Evolutionary conservation across 2,797 vertebrate genomes (phyloP), one percentile per base, ranked within the genome.

Genomic region (Aythya fuligula): DNA sequence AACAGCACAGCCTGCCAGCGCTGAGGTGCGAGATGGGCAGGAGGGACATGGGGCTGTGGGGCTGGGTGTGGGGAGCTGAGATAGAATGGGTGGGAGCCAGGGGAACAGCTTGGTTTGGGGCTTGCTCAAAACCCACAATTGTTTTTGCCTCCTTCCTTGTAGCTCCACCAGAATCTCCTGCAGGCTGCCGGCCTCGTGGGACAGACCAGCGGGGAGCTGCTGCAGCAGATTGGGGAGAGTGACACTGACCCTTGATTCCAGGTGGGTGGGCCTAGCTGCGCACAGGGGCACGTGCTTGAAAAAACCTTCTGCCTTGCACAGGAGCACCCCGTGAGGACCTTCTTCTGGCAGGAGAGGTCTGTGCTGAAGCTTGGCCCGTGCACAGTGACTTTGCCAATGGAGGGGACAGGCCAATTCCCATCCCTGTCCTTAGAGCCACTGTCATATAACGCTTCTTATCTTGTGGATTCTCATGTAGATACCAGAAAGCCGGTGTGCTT

Each of bases 171-270:
- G 98, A 99, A 97, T 97, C 98, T 99, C 89, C 98, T 99, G 62
- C 99, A 99, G 97, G 99, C 99, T 47, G 99, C 99, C 3, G 99
- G 99, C 79, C 98, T 99, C 0, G 99, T 99, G 91, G 99, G 99
- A 60, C 99, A 99, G 97, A 98, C 99, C 89, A 99, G 99, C 0
- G 99, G 99, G 49, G 99, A 99, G 96, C 97, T 99, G 91, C 98
- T 99, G 89, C 99, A 99, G 83, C 99, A 99, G 95, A 99, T 99
- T 0, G 99, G 99, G 90, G 99, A 99, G 97, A 98, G 98, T 0
- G 99, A 99, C 93, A 98, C 99, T 0, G 99, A 99, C 89, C 99
- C 99, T 30, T 98, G 98, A 64, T 99, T 99, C 98, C 99, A 99
- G 99, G 99, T 99, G 96, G 95, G 97, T 88, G 53, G 10, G 27